Percentiles rank a stretch among this genome's conserved stretches.
Evolutionary conservation across 2,113 vertebrate species (phyloP).

Genomic region (Promerops cafer): DNA sequence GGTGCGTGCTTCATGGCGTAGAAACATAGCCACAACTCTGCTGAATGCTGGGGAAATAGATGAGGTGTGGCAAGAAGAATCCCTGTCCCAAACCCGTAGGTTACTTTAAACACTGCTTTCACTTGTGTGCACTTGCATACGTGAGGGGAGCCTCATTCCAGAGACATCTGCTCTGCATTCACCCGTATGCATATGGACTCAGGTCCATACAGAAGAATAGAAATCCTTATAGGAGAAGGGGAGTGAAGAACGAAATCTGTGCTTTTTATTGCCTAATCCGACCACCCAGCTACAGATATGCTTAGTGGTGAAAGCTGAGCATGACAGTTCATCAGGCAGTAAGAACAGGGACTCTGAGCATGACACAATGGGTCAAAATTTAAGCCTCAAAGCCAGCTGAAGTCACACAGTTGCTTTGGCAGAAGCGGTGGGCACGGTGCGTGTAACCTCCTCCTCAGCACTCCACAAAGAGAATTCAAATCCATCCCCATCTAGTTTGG

Average conservation of each 20-base stretch:
- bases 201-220: background rate
- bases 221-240: background rate
- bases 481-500: background rate
- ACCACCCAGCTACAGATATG: background rate
- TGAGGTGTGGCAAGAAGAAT: background rate
- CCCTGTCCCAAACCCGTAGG: background rate
- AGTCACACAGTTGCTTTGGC: background rate
- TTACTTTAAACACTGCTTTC: background rate
- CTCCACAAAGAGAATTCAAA: conserved; percentile 27
- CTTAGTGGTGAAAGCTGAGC: background rate
- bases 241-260: background rate
- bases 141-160: background rate
- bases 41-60: background rate
- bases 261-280: background rate
- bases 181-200: background rate
- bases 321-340: background rate
- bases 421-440: background rate
- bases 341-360: background rate
- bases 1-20: background rate
- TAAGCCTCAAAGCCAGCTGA: background rate
- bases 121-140: background rate
- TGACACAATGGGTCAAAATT: background rate
- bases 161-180: background rate
- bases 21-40: background rate
- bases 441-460: background rate